Base-by-base conservation (phyloP, 2,888 invertebrate genomes). In the Rotaria socialis region DNA sequence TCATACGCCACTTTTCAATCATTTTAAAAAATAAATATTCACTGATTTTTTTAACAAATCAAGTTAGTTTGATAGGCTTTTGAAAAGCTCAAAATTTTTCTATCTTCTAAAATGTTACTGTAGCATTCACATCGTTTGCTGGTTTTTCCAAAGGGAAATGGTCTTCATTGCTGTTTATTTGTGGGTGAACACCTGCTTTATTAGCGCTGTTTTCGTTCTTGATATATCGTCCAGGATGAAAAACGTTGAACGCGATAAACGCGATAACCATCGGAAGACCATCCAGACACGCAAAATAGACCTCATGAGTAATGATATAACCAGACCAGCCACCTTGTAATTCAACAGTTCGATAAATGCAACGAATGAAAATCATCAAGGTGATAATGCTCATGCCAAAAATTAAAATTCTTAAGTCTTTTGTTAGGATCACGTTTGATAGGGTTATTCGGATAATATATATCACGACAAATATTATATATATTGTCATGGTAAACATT, bases 361-460 rank as follows among this genome's bases (percentile, higher is more conserved):
- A 74, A 22, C 74, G 74, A 74, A 74, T 74, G 27, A 74, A 74
- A 6, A 74, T 74, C 74, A 74, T 74, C 41, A 74, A 43, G 5
- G 74, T 74, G 11, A 35, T 22, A 5, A 74, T 6, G 27, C 35
- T 6, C 41, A 74, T 74, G 19, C 16, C 41, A 22, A 35, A 11
- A 1, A 74, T 35, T 11, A 74, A 43, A 3, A 35, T 43, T 74
- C 41, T 74, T 8, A 35, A 11, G 11, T 74, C 19, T 16, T 19
- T 74, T 19, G 74, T 2, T 60, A 60, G 7, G 2, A 5, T 6
- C 6, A 22, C 60, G 6, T 60, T 60, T 60, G 60, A 24, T 10
- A 8, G 19, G 5, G 7, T 2, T 74, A 43, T 16, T 41, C 74
- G 74, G 14, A 35, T 41, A 2, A 22, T 19, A 10, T 41, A 74